These are phyloP conservation scores for Idris sp. DNA, from an alignment of 1,140 invertebrate species.

Conservation along the genomic window DNA sequence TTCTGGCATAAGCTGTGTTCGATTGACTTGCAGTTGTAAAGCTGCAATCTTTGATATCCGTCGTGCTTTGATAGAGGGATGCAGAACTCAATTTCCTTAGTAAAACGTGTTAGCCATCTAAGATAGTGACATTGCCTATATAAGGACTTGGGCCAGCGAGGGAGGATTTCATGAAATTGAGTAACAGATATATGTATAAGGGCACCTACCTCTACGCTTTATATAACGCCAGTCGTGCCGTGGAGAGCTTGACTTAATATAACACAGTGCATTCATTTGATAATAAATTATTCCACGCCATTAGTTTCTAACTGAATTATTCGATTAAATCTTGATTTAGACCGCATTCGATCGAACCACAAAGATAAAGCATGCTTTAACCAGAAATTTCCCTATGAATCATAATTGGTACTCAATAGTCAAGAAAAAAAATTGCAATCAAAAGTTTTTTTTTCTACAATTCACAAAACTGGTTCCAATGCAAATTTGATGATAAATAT, in stretches of 20 bases:
- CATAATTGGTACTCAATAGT: slow-evolving; percentile 12
- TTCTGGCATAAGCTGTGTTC: slow-evolving; percentile 11
- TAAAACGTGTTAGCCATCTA: slow-evolving; percentile 53
- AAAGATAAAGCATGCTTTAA: slow-evolving; percentile 45
- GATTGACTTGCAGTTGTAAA: slow-evolving; percentile 45
- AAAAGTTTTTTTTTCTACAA: too few relatives aligned
- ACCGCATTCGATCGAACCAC: slow-evolving; percentile 51
- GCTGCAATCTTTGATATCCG: slow-evolving; percentile 51
- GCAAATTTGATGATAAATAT: too few relatives aligned
- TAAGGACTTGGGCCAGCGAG: slow-evolving; percentile 28
- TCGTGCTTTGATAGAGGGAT: slow-evolving; percentile 44
- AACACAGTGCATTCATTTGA: slow-evolving; percentile 57
- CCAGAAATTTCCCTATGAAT: slow-evolving; percentile 35
- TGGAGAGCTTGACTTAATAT: slow-evolving; percentile 54
- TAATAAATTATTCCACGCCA: slow-evolving; percentile 69
- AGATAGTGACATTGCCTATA: slow-evolving; percentile 45
- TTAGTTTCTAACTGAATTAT: slow-evolving; percentile 70
- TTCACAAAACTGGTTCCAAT: too few relatives aligned
- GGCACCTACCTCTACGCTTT: not conserved
- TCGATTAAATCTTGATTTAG: slow-evolving; percentile 71
- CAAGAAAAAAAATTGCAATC: too few relatives aligned
- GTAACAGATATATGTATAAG: slow-evolving; percentile 56
- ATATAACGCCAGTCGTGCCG: slow-evolving; percentile 3
- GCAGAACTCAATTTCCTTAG: slow-evolving; percentile 58
- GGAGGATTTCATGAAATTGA: slow-evolving; percentile 45